These are phyloP conservation scores for Drosophila cognata DNA, from an alignment of 2,888 invertebrate genomes.

Conservation along the genomic window DNA sequence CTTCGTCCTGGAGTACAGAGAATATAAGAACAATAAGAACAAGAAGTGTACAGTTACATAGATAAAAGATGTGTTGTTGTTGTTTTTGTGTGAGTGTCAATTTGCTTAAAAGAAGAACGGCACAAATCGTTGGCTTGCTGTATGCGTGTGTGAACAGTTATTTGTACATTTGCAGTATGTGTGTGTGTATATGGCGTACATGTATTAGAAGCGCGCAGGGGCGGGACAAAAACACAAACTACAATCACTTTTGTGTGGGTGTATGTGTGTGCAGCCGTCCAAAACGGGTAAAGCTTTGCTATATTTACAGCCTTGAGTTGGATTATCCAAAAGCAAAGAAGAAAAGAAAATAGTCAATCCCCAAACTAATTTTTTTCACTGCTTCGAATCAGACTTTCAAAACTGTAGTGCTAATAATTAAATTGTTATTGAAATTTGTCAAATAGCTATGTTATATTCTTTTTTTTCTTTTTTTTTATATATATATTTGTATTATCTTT, in stretches of 20 bases:
- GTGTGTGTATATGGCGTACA: slow-evolving; percentile 21
- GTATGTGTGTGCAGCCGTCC: slow-evolving; percentile 25
- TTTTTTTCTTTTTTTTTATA: neutral
- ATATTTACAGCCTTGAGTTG: slow-evolving; percentile 54
- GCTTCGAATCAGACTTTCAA: slow-evolving; percentile 11
- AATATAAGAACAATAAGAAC: slow-evolving; percentile 78
- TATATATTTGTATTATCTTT: slow-evolving; percentile 22
- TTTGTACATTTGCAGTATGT: slow-evolving; percentile 21
- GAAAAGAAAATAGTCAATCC: neutral
- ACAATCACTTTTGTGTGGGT: slow-evolving; percentile 26
- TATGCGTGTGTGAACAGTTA: slow-evolving; percentile 33
- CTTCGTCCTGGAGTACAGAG: slow-evolving; percentile 91
- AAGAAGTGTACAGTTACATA: slow-evolving; percentile 74
- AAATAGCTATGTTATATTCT: slow-evolving; percentile 5
- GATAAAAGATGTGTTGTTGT: slow-evolving; percentile 46
- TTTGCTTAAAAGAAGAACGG: slow-evolving; percentile 48
- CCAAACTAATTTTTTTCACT: slow-evolving; percentile 2
- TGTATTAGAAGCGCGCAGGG: slow-evolving; percentile 45
- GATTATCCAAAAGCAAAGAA: neutral
- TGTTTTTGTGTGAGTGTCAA: slow-evolving; percentile 9
- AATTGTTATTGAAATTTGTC: slow-evolving; percentile 2
- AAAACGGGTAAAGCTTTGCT: slow-evolving; percentile 43
- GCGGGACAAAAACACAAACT: slow-evolving; percentile 51
- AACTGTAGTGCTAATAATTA: slow-evolving; percentile 8
- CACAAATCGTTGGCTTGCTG: slow-evolving; percentile 37